These are phyloP conservation scores for Orchesella flavescens DNA, from an alignment of 2,888 invertebrate genomes.

Conservation along the genomic window DNA sequence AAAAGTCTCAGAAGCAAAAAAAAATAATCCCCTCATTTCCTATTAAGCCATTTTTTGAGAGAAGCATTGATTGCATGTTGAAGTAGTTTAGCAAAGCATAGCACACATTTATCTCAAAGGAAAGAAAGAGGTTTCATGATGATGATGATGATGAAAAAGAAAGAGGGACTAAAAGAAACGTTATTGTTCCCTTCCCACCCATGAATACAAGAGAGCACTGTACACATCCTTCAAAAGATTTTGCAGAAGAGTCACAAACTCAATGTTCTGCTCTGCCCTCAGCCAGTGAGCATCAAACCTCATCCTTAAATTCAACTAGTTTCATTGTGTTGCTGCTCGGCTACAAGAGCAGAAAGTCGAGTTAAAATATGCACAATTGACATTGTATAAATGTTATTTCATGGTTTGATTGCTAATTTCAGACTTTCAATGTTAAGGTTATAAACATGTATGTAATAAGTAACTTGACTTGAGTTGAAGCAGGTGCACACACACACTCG, in stretches of 20 bases:
- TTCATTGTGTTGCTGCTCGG: constrained; percentile 14
- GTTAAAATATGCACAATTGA: constrained; percentile 46
- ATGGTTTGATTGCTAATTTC: constrained; percentile 55
- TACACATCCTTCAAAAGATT: not conserved
- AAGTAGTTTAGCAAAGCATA: not conserved
- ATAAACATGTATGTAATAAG: not conserved
- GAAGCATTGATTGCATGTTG: constrained; percentile 1
- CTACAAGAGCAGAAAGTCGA: constrained; percentile 10
- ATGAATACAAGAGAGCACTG: not conserved
- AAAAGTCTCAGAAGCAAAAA: not conserved
- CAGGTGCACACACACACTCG: not conserved
- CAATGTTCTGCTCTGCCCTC: not conserved
- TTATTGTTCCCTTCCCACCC: constrained; percentile 34
- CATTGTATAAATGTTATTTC: constrained; percentile 51
- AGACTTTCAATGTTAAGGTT: constrained; percentile 55
- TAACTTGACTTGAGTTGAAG: constrained; percentile 9
- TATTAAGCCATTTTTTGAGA: constrained; percentile 2
- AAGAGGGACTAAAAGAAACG: constrained; percentile 1
- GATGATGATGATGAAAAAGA: no score
- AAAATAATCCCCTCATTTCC: not conserved
- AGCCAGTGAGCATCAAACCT: not conserved
- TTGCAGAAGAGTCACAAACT: not conserved
- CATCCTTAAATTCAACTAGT: constrained; percentile 12
- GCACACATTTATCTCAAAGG: not conserved
- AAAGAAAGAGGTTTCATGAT: not conserved